Evolutionary conservation across 2,113 vertebrate species (phyloP).

Genomic region (Dicentrarchus labrax): DNA sequence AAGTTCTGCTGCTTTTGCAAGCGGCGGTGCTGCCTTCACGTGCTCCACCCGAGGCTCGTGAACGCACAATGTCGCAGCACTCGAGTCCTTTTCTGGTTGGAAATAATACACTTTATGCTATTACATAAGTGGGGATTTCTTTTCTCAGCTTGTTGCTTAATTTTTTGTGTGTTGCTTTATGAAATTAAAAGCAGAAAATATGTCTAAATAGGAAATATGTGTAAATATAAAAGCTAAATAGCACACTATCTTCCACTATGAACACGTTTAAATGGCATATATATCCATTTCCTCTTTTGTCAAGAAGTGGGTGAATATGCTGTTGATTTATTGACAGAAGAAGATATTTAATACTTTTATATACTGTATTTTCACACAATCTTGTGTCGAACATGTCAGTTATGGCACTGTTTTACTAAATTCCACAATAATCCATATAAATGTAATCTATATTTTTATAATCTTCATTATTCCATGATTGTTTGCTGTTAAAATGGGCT

Average conservation of each 20-base stretch:
- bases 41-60: conserved; percentile 45
- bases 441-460: background rate
- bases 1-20: conserved; percentile 87
- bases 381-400: background rate
- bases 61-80: conserved; percentile 52
- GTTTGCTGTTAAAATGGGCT: background rate
- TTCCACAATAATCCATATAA: too few relatives aligned
- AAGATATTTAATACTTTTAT: background rate
- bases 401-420: background rate
- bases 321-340: background rate
- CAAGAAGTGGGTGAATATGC: background rate
- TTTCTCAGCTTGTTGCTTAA: background rate
- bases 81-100: background rate
- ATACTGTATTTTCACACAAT: background rate
- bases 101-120: background rate
- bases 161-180: background rate
- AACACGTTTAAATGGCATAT: background rate
- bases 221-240: background rate
- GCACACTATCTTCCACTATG: background rate
- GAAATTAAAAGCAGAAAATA: background rate
- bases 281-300: background rate
- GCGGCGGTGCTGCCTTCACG: conserved; percentile 77
- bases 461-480: background rate
- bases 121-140: background rate
- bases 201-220: background rate